Evolutionary conservation across 1,140 invertebrate species (phyloP).

Genomic region (Drosophila punjabiensis): DNA sequence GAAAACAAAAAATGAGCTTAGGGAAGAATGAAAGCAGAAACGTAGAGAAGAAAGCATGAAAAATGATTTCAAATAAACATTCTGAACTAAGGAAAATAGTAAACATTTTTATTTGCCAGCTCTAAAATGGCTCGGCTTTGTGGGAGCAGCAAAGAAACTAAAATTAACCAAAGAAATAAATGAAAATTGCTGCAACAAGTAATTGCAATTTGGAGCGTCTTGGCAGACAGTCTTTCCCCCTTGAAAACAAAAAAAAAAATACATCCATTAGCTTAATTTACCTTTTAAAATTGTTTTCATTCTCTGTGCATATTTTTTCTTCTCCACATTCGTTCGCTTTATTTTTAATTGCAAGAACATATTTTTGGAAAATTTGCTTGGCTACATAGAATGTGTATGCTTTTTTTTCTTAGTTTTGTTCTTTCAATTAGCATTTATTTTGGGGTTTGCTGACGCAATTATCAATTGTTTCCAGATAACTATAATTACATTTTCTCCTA

Average conservation of each 20-base stretch:
- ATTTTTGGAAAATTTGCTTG: conserved; percentile 42
- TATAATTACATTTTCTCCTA: conserved; percentile 26
- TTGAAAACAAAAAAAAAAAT: conserved; percentile 7
- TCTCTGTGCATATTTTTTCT: conserved; percentile 33
- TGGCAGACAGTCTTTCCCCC: conserved; percentile 7
- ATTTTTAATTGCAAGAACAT: conserved; percentile 46
- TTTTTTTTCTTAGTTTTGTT: neutral
- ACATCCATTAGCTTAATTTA: conserved; percentile 71
- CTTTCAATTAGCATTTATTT: conserved; percentile 40
- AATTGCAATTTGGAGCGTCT: conserved; percentile 71
- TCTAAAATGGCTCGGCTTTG: too few relatives aligned
- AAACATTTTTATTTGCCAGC: conserved; percentile 39
- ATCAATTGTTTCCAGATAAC: conserved; percentile 69
- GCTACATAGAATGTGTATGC: conserved; percentile 24
- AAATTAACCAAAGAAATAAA: conserved; percentile 50
- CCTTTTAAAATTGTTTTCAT: conserved; percentile 75
- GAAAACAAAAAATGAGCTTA: neutral
- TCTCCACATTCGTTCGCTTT: conserved; percentile 25
- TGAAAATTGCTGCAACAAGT: conserved; percentile 52
- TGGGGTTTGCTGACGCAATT: conserved; percentile 63
- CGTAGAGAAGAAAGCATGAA: conserved; percentile 20
- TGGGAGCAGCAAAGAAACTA: conserved; percentile 31
- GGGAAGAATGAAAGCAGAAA: conserved; percentile 18
- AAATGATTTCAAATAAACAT: conserved; percentile 59
- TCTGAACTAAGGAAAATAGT: conserved; percentile 32